Base-by-base conservation (phyloP, 2,797 vertebrate genomes). In the Petrocephalus schoutedeni region DNA sequence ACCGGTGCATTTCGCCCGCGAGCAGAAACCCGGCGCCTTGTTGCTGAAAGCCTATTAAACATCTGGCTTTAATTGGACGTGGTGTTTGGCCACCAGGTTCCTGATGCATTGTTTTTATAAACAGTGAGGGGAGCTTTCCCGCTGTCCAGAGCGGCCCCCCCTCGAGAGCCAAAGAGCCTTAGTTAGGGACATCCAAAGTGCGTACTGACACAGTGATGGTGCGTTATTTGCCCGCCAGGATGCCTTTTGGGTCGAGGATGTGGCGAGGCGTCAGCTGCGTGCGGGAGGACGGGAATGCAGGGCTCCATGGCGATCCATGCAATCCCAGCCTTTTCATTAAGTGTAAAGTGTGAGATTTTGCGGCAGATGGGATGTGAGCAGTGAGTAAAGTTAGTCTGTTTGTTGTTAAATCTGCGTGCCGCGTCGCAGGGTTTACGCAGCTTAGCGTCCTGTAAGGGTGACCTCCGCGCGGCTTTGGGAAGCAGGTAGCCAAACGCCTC, bases 41-140 rank as follows among this genome's bases (percentile, higher is more conserved):
- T 85, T 36, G 5, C 92, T 87, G 91, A 92, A 92, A 92, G 90
- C 91, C 94, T 94, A 95, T 95, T 95, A 93, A 94, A 94, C 95
- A 96, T 95, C 92, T 96, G 95, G 93, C 95, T 96, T 95, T 95
- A 95, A 95, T 95, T 96, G 93, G 94, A 93, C 91, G 91, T 94
- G 94, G 94, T 95, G 94, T 95, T 95, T 91, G 86, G 94, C 90
- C 94, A 91, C 90, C 87, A 90, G 90, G 89, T 90, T 91, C 90
- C 91, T 88, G 85, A 89, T 87, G 89, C 89, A 89, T 91, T 92
- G 93, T 91, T 85, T 83, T 49, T 51, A 49, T 56, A 89, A 91
- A 91, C 93, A 91, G 92, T 91, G 93, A 94, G 92, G 90, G 90
- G 86, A 83, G 90, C 91, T 92, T 93, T 93, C 7, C 59, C 90